Evolutionary conservation across 2,888 invertebrate species (phyloP), one percentile per base, ranked within the genome.

Genomic region (Agrochola circellaris): DNA sequence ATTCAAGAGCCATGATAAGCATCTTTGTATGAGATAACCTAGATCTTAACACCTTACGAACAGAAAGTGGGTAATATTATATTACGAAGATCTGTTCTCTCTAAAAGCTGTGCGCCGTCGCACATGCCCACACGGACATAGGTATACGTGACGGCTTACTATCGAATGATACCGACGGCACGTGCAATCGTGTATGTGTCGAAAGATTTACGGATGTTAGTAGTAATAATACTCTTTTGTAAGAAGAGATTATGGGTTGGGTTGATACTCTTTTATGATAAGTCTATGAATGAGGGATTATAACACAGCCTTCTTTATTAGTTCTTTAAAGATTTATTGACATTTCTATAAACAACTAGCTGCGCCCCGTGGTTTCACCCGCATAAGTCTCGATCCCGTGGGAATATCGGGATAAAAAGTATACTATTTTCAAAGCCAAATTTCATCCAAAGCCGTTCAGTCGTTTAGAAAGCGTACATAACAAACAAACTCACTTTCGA

Each of bases 111-210:
- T 62, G 11, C 6, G 23, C 23, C 20, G n/a, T 20, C 8, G 20
- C 48, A 77, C 68, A 62, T 68, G 77, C 26, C 6, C 8, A 13
- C 45, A 34, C 7, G 45, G 45, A 56, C 1, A 56, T 26, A n/a
- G n/a, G n/a, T n/a, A 23, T 34, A 66, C 51, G 76, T 77, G 77
- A 54, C 13, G 48, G 26, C 48, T 77, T 11, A 23, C 11, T 48
- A 38, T 38, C 17, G 51, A n/a, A 42, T 30, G 15, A 13, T 11
- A 9, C n/a, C 15, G 2, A 4, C 17, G 23, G 23, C 26, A 67
- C 61, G 61, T 54, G 67, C 8, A 0, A 9, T 42, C 45, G 45
- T 45, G 45, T 0, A 45, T n/a, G 6, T 30, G 48, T 65, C n/a
- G 1, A 23, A 15, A 68, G 17, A 26, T 45, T 61, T 54, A 15